These are phyloP conservation scores for Callyntrura sp. DNA, from an alignment of 2,888 invertebrate genomes.

Conservation along the genomic window DNA sequence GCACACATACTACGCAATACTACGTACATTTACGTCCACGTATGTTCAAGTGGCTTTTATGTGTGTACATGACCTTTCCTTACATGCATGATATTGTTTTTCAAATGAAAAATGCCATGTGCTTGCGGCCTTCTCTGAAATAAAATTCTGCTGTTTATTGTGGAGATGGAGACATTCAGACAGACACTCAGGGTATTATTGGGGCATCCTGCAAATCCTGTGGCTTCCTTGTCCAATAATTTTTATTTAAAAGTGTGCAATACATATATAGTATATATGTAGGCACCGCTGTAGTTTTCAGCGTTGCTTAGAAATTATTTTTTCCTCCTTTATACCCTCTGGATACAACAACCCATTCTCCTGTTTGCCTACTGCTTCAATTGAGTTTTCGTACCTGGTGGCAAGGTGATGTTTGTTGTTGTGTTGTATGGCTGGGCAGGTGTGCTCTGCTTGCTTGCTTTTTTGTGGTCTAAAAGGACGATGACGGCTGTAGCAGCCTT, in stretches of 20 bases:
- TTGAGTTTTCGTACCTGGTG: constrained; percentile 29
- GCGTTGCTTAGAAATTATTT: too few species aligned
- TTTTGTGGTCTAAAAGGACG: constrained; percentile 37
- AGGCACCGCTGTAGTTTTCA: too few species aligned
- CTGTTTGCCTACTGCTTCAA: too few species aligned
- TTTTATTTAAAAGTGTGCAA: too few species aligned
- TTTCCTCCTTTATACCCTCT: too few species aligned
- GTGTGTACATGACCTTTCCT: constrained; percentile 62
- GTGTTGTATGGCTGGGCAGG: constrained; percentile 37
- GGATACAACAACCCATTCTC: too few species aligned
- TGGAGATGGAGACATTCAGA: neutral
- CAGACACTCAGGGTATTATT: neutral
- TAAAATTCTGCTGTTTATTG: too few species aligned
- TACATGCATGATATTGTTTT: constrained; percentile 29
- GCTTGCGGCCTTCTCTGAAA: constrained; percentile 3
- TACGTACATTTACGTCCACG: too few species aligned
- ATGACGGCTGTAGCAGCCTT: constrained; percentile 36
- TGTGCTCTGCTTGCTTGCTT: constrained; percentile 33
- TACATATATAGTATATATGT: too few species aligned
- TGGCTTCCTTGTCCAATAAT: neutral
- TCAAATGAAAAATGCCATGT: constrained; percentile 50
- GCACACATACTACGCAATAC: too few species aligned
- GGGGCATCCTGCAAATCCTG: constrained; percentile 20
- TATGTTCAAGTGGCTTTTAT: too few species aligned
- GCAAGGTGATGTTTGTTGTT: constrained; percentile 18